A percentile compares a stretch with the other conserved stretches of the same genome.
phyloP scores from a whole-genome alignment of 2,113 vertebrate species.

The Melierax canorus region DNA sequence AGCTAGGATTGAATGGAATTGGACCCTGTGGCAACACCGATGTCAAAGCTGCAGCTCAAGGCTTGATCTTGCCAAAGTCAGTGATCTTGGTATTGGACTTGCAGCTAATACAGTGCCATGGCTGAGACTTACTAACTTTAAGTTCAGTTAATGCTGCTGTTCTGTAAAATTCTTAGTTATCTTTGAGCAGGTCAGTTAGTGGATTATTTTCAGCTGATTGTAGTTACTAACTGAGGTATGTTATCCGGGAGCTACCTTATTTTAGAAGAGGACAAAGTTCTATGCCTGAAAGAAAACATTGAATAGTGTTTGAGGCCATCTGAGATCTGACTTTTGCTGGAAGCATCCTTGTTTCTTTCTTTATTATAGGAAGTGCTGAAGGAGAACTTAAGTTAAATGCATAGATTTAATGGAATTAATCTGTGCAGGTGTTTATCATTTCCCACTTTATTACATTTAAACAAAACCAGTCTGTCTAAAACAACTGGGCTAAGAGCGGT shows the following conservation, averaged over 20 bases:
- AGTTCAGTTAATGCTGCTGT: neutral
- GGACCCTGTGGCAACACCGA: neutral
- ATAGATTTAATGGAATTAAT: neutral
- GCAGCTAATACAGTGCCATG: neutral
- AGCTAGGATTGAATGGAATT: neutral
- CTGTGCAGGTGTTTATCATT: neutral
- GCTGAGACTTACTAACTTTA: neutral
- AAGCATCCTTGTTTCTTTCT: neutral
- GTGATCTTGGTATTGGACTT: neutral
- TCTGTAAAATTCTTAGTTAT: neutral
- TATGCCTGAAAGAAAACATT: neutral
- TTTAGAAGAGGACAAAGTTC: neutral
- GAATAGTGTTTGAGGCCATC: neutral
- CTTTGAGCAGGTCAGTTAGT: neutral
- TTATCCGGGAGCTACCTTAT: neutral
- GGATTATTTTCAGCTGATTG: neutral
- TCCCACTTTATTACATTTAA: neutral
- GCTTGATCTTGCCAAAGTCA: neutral
- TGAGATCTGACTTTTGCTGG: neutral
- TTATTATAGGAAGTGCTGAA: neutral
- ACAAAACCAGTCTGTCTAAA: too few species aligned
- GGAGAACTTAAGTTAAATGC: neutral
- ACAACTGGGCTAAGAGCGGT: too few species aligned
- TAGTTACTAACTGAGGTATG: neutral
- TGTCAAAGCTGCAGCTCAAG: neutral